phyloP scores from a whole-genome alignment of 1,140 invertebrate genomes.

The Paramacrobiotus metropolitanus region DNA sequence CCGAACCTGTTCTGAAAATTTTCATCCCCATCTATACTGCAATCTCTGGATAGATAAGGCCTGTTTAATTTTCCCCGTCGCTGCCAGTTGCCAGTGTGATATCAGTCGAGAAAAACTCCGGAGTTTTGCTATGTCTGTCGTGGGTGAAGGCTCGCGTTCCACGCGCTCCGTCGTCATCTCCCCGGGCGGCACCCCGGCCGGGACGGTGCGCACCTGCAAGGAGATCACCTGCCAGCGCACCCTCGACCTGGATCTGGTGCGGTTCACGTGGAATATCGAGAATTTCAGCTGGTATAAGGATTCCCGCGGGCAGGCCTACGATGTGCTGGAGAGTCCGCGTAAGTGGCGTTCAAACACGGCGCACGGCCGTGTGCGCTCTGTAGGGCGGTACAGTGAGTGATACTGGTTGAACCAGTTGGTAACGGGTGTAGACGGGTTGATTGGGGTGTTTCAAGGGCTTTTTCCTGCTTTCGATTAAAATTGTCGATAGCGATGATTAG shows the following conservation, averaged over 20 bases:
- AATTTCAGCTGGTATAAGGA: not conserved
- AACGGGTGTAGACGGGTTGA: not conserved
- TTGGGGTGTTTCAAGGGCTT: not conserved
- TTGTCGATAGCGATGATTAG: not conserved
- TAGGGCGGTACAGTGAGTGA: not conserved
- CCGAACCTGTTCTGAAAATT: no score
- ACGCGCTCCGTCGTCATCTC: no score
- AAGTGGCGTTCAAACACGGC: not conserved
- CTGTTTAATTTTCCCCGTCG: no score
- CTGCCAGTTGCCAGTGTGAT: no score
- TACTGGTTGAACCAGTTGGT: not conserved
- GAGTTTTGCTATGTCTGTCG: no score
- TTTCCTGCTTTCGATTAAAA: not conserved
- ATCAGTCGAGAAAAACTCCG: no score
- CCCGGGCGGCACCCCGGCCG: no score
- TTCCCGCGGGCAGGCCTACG: not conserved
- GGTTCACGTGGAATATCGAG: not conserved
- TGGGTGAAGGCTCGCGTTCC: no score
- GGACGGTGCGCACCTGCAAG: not conserved
- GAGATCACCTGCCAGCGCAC: conserved; percentile 1
- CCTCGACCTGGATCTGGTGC: not conserved
- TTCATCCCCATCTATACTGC: no score
- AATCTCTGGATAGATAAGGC: no score
- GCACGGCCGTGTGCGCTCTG: not conserved
- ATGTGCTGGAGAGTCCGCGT: conserved; percentile 2